A percentile compares a stretch with the other conserved stretches of the same genome.
Evolutionary conservation across 1,140 invertebrate species (phyloP).

Genomic region (Bombus superbus): DNA sequence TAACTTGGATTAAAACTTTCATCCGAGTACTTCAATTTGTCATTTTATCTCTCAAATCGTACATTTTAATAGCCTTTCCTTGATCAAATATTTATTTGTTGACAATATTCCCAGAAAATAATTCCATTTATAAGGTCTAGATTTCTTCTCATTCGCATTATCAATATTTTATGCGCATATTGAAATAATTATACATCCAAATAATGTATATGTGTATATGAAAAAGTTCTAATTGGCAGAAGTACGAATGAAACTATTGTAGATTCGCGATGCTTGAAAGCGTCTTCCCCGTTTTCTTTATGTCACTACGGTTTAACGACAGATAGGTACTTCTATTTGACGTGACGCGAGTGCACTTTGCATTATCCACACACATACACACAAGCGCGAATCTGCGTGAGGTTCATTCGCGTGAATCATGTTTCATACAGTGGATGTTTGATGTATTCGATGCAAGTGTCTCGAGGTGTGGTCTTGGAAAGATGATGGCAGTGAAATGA

Average conservation of each 20-base stretch:
- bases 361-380: background rate
- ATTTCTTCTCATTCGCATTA: background rate
- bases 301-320: background rate
- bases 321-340: background rate
- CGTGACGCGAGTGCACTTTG: constrained; percentile 27
- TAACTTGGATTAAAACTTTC: background rate
- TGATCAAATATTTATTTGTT: background rate
- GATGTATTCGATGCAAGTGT: background rate
- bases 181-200: background rate
- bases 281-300: background rate
- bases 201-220: background rate
- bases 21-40: background rate
- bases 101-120: background rate
- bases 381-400: background rate
- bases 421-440: background rate
- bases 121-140: background rate
- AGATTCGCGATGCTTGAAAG: background rate
- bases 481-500: constrained; percentile 15
- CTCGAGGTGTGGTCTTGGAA: background rate
- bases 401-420: constrained; percentile 10
- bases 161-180: background rate
- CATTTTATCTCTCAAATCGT: too few species aligned
- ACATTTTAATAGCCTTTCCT: too few species aligned
- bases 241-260: background rate
- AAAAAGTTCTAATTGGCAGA: background rate